These are phyloP conservation scores for Oreotragus oreotragus DNA, from an alignment of 2,113 vertebrate genomes.

Conservation along the genomic window DNA sequence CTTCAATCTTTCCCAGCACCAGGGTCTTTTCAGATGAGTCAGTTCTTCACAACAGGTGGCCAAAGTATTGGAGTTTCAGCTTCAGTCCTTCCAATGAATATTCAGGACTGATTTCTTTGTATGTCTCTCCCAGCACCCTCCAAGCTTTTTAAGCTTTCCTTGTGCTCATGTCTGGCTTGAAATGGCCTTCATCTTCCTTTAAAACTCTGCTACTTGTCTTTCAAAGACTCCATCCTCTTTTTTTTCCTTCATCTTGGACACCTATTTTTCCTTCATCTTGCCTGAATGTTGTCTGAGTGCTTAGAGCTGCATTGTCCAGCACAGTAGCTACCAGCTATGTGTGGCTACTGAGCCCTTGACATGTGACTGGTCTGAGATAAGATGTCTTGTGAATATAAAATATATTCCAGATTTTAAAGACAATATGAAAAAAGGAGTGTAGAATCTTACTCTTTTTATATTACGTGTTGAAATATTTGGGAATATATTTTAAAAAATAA, in stretches of 20 bases:
- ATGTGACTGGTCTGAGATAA: background rate
- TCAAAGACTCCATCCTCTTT: background rate
- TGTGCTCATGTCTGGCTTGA: background rate
- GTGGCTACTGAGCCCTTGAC: background rate
- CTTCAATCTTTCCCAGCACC: no score
- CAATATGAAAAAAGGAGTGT: background rate
- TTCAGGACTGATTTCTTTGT: no score
- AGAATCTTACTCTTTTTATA: background rate
- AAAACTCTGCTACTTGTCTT: background rate
- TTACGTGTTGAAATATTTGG: background rate
- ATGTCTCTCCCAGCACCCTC: no score
- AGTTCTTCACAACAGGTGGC: no score
- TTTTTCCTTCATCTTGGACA: background rate
- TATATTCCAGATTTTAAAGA: background rate
- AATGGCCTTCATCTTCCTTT: background rate
- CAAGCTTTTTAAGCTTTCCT: background rate
- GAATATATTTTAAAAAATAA: background rate
- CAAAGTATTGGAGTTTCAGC: no score
- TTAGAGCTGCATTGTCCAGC: background rate
- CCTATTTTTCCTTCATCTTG: background rate
- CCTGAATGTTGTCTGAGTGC: background rate
- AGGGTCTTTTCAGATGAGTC: no score
- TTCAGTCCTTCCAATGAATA: no score
- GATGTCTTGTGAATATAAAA: background rate
- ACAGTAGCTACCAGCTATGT: background rate